Base-by-base conservation (phyloP, 2,888 invertebrate species). In the Oligia strigilis region DNA sequence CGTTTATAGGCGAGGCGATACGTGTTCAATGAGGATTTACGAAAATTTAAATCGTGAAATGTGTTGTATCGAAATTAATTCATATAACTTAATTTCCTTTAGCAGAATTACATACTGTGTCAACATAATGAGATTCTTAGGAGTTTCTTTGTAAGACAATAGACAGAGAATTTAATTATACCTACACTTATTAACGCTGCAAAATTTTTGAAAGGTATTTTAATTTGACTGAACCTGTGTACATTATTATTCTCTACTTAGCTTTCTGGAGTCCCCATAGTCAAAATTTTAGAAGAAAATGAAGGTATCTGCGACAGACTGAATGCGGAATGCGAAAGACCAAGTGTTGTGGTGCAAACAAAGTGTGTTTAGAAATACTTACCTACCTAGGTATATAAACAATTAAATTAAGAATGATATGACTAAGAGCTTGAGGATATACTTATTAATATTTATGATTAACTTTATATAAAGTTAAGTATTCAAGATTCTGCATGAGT, bases 401-500 rank as follows among this genome's bases (percentile, higher is more conserved):
- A 65, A 69, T 70, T 62, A 84, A 55, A 46, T 71, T 49, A 80
- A 40, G 8, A 43, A 60, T 17, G 13, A 58, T 4, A 83, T 83
- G 89, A 86, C 80, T 83, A 79, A 83, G 72, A 72, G 70, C 71
- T 77, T 49, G 29, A 77, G 67, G 65, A 83, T 86, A 78, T 70
- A 46, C 64, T 77, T 75, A 88, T 81, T 77, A 80, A 84, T 81
- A 87, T 87, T 78, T 75, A 89, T 89, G 70, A 76, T 69, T 87
- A 77, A 72, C 49, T 85, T 52, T 40, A 81, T 81, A 74, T 81
- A 71, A 76, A 80, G 46, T 74, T 83, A 40, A 40, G 40, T 40
- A 86, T 89, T 84, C 80, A 76, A 82, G 74, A 87, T 83, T 81
- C 70, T 81, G 80, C 43, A 79, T 91, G 90, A 92, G 78, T 91